Base-by-base conservation (phyloP, 2,797 vertebrate species). In the Chrosomus eos region DNA sequence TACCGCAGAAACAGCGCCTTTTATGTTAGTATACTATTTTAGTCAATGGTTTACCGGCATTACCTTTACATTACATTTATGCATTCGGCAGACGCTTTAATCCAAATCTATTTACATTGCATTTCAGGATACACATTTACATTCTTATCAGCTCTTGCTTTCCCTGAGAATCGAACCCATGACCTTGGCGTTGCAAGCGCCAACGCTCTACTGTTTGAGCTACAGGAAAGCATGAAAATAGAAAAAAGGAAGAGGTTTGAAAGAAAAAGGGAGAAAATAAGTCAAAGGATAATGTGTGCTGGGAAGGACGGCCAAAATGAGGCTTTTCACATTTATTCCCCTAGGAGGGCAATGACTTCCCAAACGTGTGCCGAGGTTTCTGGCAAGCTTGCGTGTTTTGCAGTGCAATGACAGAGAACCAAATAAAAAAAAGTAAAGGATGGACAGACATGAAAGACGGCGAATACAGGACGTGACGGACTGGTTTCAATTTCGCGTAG, bases 261-360 rank as follows among this genome's bases (percentile, higher is more conserved):
- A 45, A 85, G 68, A 66, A 66, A 83, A 74, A 43, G 53, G 3
- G 19, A 77, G 45, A 40, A 60, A 86, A 40, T 51, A 62, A 66
- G 55, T 67, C 76, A 51, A 66, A 86, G 74, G 68, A 85, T 81
- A 86, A 88, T 87, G 81, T 81, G 70, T 67, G 71, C 23, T 84
- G 78, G 81, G 78, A 88, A 86, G 85, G 87, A 85, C 83, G 55
- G 72, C 73, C 81, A 79, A 72, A 88, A 88, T 80, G 77, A 85
- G 82, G 38, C 45, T 48, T 79, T 89, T 88, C 86, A 89, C 76
- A 80, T 82, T 77, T 81, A 38, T 70, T 72, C 85, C 55, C 81
- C 21, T 80, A 81, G 66, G 87, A 83, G 60, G 55, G 76, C 21
- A 84, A 88, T 80, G 83, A 87, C 78, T 88, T 87, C 86, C 48